Conservation (phyloP, 2,888 invertebrate genomes). For the Mesodorylaimus sp. region DNA sequence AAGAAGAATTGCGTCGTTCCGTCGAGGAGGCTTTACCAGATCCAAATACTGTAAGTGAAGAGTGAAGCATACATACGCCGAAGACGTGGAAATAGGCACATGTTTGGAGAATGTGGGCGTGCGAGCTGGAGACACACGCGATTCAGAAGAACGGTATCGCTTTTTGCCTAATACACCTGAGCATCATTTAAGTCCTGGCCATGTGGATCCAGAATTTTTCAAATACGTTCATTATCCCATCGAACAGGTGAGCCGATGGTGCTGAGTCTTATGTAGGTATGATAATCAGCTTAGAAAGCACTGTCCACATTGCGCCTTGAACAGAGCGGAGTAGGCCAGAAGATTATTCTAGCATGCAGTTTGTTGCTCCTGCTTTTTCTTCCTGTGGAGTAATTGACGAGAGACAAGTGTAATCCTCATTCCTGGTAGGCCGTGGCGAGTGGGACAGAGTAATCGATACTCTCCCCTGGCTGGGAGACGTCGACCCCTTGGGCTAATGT, state of each 20-base stretch:
- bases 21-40: constrained; percentile 54
- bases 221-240: constrained; percentile 75
- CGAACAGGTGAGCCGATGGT: constrained; percentile 50
- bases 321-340: too few relatives aligned
- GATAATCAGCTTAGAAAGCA: too few relatives aligned
- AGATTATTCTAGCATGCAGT: too few relatives aligned
- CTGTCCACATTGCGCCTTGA: too few relatives aligned
- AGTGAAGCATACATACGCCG: constrained; percentile 41
- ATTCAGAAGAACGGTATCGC: constrained; percentile 58
- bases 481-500: too few relatives aligned
- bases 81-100: constrained; percentile 80
- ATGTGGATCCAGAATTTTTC: constrained; percentile 50
- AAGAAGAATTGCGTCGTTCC: constrained; percentile 47
- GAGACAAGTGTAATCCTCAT: too few relatives aligned
- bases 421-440: too few relatives aligned
- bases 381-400: too few relatives aligned
- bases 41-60: constrained; percentile 47
- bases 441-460: too few relatives aligned
- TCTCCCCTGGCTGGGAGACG: too few relatives aligned
- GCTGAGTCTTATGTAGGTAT: too few relatives aligned
- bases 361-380: too few relatives aligned
- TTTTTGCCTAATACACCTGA: constrained; percentile 89
- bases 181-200: constrained; percentile 72
- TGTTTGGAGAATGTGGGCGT: constrained; percentile 71
- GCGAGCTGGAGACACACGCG: constrained; percentile 65